Conservation (phyloP, 1,140 invertebrate species). For the Globodera rostochiensis region DNA sequence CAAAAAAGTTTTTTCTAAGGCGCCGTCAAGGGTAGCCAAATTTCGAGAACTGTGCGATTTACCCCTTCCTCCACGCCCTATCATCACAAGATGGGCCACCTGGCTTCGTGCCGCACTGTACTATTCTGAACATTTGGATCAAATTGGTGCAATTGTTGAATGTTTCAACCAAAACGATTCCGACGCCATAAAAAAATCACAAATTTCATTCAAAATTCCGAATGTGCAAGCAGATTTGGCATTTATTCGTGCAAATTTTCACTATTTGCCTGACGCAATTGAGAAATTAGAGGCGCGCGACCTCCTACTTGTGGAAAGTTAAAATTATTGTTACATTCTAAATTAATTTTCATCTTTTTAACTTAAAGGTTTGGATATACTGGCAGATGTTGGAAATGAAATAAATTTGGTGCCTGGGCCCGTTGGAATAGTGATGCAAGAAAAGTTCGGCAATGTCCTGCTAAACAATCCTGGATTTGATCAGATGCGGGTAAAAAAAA, state of each 20-base stretch:
- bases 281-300: neutral
- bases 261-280: neutral
- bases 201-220: neutral
- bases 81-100: no score
- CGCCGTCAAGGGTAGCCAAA: no score
- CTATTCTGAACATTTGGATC: neutral
- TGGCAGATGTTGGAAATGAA: neutral
- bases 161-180: neutral
- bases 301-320: neutral
- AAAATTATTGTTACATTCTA: neutral
- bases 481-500: neutral
- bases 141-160: neutral
- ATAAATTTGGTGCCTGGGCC: neutral
- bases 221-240: neutral
- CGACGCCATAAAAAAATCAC: neutral
- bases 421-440: neutral
- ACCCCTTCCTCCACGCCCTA: no score
- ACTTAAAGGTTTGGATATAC: no score
- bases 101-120: no score
- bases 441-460: neutral
- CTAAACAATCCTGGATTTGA: neutral
- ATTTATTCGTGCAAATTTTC: neutral
- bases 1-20: no score
- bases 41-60: no score
- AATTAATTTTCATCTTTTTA: neutral